Evolutionary conservation across 53 echinoderm and acorn worm genomes (phyloP), one percentile per base, ranked within the genome.

Genomic region (Paracentrotus lividus): DNA sequence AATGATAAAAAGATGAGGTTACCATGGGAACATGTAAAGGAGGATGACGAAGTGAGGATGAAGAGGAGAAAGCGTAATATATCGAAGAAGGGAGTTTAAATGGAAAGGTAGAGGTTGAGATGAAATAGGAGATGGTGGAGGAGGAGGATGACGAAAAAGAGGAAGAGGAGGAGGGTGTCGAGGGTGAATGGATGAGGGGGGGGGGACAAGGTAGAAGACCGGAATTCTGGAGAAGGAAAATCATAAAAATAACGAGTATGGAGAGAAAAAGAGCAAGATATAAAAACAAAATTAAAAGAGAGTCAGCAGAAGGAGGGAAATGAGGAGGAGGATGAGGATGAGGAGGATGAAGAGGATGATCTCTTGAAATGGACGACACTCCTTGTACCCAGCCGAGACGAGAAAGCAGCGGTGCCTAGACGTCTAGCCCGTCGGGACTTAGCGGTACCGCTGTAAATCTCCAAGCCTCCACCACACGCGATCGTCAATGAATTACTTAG

Each of bases 371-470:
- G n/a, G n/a, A n/a, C n/a, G n/a, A n/a, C n/a, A n/a, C n/a, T n/a
- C n/a, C n/a, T n/a, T n/a, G n/a, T n/a, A 51, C 15, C 18, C 10
- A 43, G 23, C 43, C 24, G 2, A 27, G 16, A 0, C 24, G 52
- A 85, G 85, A 49, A 29, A 20, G 18, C 20, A 4, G 38, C 36
- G 72, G 81, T 81, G 81, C 81, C 81, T 44, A 45, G 45, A 81
- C 69, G 44, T 69, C 90, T 90, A 51, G 49, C 69, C 49, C 72
- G 90, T 90, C 90, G 72, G 90, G 90, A 90, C 90, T 68, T 16
- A n/a, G 20, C 90, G 90, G 90, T 20, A 68, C 72, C 75, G 72
- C 90, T 16, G 90, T 90, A 90, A 90, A 90, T 90, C 90, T 90
- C 72, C 43, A 32, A 9, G 26, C 69, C 67, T 36, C 67, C 51